Conservation (phyloP, 2,888 invertebrate genomes). For the Sceliomorpha sp. region DNA sequence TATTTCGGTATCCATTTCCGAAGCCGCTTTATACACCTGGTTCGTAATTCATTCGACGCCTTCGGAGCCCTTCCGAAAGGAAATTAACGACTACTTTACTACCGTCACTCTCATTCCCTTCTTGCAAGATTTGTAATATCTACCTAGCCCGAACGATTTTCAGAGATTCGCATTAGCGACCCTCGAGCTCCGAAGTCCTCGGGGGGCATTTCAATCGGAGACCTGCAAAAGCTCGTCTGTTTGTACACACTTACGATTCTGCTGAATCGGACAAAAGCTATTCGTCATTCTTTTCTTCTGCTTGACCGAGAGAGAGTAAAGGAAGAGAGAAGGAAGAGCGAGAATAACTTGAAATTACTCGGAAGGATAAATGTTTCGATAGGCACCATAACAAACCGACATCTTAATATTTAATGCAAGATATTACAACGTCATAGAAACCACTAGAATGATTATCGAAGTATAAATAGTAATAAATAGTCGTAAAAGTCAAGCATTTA, state of each 20-base stretch:
- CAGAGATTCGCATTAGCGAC: slow-evolving; percentile 59
- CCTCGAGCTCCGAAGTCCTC: slow-evolving; percentile 52
- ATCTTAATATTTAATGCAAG: no score
- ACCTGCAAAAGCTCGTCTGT: slow-evolving; percentile 53
- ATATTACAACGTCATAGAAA: no score
- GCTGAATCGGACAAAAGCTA: slow-evolving; percentile 55
- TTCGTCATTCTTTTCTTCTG: slow-evolving; percentile 48
- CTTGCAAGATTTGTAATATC: slow-evolving; percentile 50
- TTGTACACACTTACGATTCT: slow-evolving; percentile 52
- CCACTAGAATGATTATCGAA: no score
- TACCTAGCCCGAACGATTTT: slow-evolving; percentile 55
- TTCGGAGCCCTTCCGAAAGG: slow-evolving; percentile 30
- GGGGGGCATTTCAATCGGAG: slow-evolving; percentile 69
- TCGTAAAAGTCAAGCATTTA: no score
- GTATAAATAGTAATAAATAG: no score
- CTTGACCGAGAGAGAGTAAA: slow-evolving; percentile 35
- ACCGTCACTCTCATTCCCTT: slow-evolving; percentile 42
- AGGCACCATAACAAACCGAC: no score
- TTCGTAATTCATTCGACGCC: slow-evolving; percentile 44
- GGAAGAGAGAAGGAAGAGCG: slow-evolving; percentile 6
- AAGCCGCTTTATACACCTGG: slow-evolving; percentile 31
- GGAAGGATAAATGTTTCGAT: no score
- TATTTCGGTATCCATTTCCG: slow-evolving; percentile 11
- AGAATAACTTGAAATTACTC: no score
- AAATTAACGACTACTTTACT: slow-evolving; percentile 52